A percentile compares a stretch with the other conserved stretches of the same genome.
Evolutionary conservation across 2,113 vertebrate species (phyloP).

Genomic region (Colistium nudipinnis): DNA sequence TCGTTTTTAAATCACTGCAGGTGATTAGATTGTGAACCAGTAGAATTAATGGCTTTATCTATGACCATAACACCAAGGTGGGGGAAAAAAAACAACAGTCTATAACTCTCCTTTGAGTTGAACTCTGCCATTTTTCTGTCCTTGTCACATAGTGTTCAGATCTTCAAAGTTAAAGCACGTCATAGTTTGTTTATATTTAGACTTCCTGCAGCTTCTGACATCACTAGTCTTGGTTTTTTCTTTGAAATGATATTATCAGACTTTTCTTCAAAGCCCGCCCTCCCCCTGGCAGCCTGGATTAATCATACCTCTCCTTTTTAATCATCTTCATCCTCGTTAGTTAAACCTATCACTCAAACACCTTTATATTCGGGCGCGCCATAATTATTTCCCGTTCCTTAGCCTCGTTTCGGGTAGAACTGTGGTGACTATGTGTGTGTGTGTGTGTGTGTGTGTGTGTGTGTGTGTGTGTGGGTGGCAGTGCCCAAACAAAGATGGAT

Average conservation of each 20-base stretch:
- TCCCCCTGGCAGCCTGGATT: background rate
- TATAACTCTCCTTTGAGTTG: background rate
- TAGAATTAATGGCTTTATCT: slow-evolving; percentile 16
- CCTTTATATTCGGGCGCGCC: slow-evolving; percentile 30
- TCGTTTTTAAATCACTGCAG: slow-evolving; percentile 8
- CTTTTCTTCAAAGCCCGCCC: background rate
- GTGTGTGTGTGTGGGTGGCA: too few relatives aligned
- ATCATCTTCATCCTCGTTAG: slow-evolving; percentile 26
- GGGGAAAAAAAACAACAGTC: background rate
- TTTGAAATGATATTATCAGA: background rate
- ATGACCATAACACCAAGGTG: background rate
- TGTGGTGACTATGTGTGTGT: too few relatives aligned
- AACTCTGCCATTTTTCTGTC: background rate
- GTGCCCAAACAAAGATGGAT: slow-evolving; percentile 77
- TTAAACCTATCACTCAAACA: slow-evolving; percentile 22
- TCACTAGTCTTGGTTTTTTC: background rate
- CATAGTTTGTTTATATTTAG: background rate
- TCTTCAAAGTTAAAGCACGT: background rate
- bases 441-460: too few relatives aligned
- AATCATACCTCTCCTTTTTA: slow-evolving; percentile 31
- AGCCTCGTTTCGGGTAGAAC: slow-evolving; percentile 59
- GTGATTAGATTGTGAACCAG: slow-evolving; percentile 16
- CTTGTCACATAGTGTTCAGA: background rate
- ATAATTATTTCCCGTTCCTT: slow-evolving; percentile 62
- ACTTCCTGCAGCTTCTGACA: background rate